Evolutionary conservation across 2,113 vertebrate genomes (phyloP).

Genomic region (Ramphastos sulfuratus): DNA sequence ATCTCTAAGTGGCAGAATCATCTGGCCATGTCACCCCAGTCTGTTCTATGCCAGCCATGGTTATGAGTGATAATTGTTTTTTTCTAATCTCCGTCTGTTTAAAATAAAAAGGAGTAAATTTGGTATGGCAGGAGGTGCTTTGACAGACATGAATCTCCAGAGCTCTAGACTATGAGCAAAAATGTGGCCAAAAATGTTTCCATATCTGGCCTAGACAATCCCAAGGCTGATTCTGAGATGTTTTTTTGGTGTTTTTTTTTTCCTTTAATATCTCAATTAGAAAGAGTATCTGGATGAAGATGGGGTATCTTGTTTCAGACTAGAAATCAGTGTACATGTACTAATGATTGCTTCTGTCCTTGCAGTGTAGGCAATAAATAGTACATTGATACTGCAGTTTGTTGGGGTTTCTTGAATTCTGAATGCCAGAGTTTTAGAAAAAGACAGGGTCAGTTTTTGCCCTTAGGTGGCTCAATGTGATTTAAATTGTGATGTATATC

Average conservation of each 20-base stretch:
- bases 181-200: neutral
- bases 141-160: neutral
- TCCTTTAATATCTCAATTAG: neutral
- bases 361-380: neutral
- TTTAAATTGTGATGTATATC: neutral
- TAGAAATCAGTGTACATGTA: neutral
- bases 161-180: neutral
- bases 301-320: neutral
- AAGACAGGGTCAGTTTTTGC: neutral
- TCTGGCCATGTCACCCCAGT: neutral
- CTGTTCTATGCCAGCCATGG: neutral
- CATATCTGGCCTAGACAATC: neutral
- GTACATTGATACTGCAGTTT: neutral
- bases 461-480: neutral
- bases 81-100: neutral
- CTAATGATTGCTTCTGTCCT: neutral
- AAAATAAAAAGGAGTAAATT: constrained; percentile 12
- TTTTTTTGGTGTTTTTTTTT: neutral
- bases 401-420: neutral
- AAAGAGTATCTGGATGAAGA: neutral
- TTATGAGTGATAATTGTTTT: constrained; percentile 18
- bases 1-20: neutral
- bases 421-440: neutral
- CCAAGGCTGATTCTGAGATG: neutral
- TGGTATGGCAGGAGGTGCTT: neutral